Conservation (phyloP, 2,888 invertebrate species). For the Cantharis flavilabris region DNA sequence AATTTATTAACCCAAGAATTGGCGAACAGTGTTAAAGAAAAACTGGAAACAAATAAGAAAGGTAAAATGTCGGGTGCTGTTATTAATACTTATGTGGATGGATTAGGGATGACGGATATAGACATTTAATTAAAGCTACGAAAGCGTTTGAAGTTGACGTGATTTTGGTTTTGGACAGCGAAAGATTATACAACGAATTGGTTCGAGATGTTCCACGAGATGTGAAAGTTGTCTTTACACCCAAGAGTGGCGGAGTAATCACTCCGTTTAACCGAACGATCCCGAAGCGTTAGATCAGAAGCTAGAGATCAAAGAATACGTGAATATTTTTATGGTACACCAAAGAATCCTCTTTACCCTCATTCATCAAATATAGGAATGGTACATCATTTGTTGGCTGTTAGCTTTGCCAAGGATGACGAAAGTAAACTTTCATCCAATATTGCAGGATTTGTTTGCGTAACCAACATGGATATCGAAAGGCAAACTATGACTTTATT, state of each 20-base stretch:
- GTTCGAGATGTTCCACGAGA: constrained; percentile 91
- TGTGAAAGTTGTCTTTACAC: constrained; percentile 88
- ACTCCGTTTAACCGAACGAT: constrained; percentile 91
- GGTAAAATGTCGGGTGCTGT: constrained; percentile 69
- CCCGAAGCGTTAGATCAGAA: constrained; percentile 71
- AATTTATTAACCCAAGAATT: constrained; percentile 82
- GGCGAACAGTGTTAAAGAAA: constrained; percentile 82
- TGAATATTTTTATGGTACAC: no score
- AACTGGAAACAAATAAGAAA: constrained; percentile 86
- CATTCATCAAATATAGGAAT: constrained; percentile 79
- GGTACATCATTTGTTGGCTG: constrained; percentile 85
- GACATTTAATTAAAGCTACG: constrained; percentile 83
- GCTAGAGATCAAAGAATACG: constrained; percentile 79
- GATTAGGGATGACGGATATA: constrained; percentile 92
- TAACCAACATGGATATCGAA: constrained; percentile 89
- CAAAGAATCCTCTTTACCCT: no score
- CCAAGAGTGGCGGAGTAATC: constrained; percentile 97
- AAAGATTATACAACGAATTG: constrained; percentile 92
- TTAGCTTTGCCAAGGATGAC: constrained; percentile 82
- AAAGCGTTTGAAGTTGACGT: constrained; percentile 95
- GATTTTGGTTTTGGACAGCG: constrained; percentile 94
- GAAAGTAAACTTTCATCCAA: constrained; percentile 88
- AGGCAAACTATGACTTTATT: constrained; percentile 85
- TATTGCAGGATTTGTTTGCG: constrained; percentile 88
- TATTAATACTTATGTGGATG: constrained; percentile 98